Base-by-base conservation (phyloP, 2,113 vertebrate species). In the Sialia sialis region DNA sequence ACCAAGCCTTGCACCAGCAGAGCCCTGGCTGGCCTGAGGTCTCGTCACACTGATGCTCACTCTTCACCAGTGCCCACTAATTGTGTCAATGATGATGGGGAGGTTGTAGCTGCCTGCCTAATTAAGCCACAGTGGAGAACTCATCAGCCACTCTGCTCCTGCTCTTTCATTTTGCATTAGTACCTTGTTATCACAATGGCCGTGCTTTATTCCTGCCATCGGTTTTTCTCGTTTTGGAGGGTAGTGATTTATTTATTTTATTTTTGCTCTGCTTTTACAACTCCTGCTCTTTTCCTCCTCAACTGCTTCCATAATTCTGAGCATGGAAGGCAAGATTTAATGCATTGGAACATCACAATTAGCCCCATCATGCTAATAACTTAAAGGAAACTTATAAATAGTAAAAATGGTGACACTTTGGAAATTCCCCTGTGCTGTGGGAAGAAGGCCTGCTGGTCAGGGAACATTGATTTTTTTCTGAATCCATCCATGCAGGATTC, bases 391-490 rank as follows among this genome's bases (percentile, higher is more conserved):
- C 58, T 91, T 95, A 94, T 91, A 91, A 95, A 94, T 80, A 86
- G 41, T 30, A 58, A 75, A 59, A 84, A 83, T 12, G 32, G 46
- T 74, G 90, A 36, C 87, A 76, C 68, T 93, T 63, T 43, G 75
- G 85, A 85, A 87, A 91, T 90, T 63, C 80, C 84, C 84, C 29
- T 56, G 82, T 2, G 29, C 87, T 67, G 79, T 0, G 0, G 72
- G 64, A 95, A 58, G 77, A 72, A 74, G 91, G 36, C 59, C 51
- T 76, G 43, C 52, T 94, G 87, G 84, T 67, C 58, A 67, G 62
- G 55, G 36, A 46, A 78, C 92, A 94, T 95, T 51, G 91, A 97
- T 96, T 96, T 92, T 94, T 88, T 95, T 54, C 91, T 89, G 95
- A 95, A 94, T 95, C 89, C 54, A 86, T 94, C 95, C 93, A 91